Conservation (phyloP, 2,797 vertebrate species). For the Esox masquinongy region DNA sequence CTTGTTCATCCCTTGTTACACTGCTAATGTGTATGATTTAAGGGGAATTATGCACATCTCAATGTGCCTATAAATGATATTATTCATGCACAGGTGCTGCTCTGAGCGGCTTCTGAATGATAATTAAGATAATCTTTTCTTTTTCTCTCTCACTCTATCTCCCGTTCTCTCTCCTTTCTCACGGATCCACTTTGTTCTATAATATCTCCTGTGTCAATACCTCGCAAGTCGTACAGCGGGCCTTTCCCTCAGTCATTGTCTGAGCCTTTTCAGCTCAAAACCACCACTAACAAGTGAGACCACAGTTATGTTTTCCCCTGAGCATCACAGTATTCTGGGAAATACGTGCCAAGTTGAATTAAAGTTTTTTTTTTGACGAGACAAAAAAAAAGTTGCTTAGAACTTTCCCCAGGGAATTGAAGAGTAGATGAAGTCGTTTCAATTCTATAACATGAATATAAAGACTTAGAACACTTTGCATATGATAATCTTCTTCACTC, state of each 20-base stretch:
- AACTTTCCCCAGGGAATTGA: slow-evolving; percentile 69
- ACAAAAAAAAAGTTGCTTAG: slow-evolving; percentile 70
- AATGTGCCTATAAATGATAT: slow-evolving; percentile 81
- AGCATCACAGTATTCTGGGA: slow-evolving; percentile 66
- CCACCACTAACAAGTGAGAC: slow-evolving; percentile 79
- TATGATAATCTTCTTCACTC: slow-evolving; percentile 69
- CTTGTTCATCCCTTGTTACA: slow-evolving; percentile 79
- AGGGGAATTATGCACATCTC: slow-evolving; percentile 80
- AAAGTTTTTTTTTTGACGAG: slow-evolving; percentile 50
- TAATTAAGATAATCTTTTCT: slow-evolving; percentile 85
- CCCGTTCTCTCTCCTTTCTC: slow-evolving; percentile 70
- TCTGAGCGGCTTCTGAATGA: slow-evolving; percentile 80
- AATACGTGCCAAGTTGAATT: slow-evolving; percentile 80
- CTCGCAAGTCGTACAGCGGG: slow-evolving; percentile 63
- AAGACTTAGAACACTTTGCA: slow-evolving; percentile 73
- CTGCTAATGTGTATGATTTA: slow-evolving; percentile 80
- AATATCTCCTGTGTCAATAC: slow-evolving; percentile 82
- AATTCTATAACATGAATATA: slow-evolving; percentile 72
- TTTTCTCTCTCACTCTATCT: slow-evolving; percentile 57
- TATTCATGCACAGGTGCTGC: slow-evolving; percentile 86
- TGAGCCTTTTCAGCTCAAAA: slow-evolving; percentile 76
- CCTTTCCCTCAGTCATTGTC: slow-evolving; percentile 69
- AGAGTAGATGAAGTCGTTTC: slow-evolving; percentile 61
- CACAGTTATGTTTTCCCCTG: slow-evolving; percentile 72
- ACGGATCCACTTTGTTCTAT: slow-evolving; percentile 81